Percentiles rank a stretch among this genome's conserved stretches.
These are phyloP conservation scores for Darevskia nairensis DNA, from an alignment of 2,797 vertebrate genomes.

Conservation along the genomic window DNA sequence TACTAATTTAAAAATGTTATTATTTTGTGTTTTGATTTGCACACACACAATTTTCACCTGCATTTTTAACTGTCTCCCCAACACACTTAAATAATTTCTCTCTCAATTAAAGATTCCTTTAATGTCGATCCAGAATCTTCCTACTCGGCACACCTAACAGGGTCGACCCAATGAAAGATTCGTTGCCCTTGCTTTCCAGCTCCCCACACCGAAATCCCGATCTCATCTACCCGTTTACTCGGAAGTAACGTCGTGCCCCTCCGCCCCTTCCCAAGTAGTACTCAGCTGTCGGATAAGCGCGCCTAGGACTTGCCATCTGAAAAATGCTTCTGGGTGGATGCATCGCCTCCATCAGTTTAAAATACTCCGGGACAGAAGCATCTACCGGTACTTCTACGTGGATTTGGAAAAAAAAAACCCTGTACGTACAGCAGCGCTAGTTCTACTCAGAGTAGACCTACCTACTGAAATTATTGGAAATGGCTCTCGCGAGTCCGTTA, in stretches of 20 bases:
- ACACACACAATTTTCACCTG: background rate
- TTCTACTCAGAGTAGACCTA: too few species aligned
- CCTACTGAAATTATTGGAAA: background rate
- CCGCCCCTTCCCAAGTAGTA: background rate
- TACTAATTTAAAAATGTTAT: background rate
- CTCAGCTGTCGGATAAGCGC: background rate
- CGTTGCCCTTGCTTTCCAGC: too few species aligned
- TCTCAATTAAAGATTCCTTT: too few species aligned
- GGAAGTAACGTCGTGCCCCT: background rate
- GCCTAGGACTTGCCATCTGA: background rate
- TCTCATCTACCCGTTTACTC: background rate
- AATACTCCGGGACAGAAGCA: background rate
- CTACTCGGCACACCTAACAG: too few species aligned
- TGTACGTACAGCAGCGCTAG: too few species aligned
- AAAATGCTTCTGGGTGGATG: background rate
- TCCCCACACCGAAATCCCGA: background rate
- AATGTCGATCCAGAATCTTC: too few species aligned
- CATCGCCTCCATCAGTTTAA: background rate
- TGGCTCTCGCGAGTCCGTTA: background rate
- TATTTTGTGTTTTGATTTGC: background rate
- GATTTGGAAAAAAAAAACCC: too few species aligned
- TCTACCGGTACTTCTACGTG: too few species aligned
- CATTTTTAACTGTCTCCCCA: too few species aligned
- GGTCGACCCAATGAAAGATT: too few species aligned
- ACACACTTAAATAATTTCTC: background rate